Evolutionary conservation across 2,113 vertebrate genomes (phyloP), one percentile per base, ranked within the genome.

Genomic region (Danionella cerebrum): DNA sequence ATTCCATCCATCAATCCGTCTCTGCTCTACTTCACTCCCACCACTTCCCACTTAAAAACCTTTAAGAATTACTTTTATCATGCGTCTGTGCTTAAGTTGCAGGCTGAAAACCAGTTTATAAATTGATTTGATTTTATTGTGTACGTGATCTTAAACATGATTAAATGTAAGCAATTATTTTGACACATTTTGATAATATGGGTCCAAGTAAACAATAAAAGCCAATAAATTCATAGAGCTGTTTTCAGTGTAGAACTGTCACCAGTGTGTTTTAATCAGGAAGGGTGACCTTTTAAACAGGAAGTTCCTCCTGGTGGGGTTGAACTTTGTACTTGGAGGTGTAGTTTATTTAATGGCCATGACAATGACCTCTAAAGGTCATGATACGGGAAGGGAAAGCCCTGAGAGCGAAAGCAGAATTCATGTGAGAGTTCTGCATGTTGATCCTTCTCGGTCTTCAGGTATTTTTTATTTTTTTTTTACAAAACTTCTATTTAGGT

Each of bases 241-340:
- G 48, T 60, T 36, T n/a, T n/a, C n/a, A n/a, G n/a, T n/a, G n/a
- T n/a, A n/a, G n/a, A n/a, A 65, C 12, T 44, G 29, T n/a, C n/a
- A n/a, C n/a, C 19, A n/a, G 24, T 21, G n/a, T 44, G n/a, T 55
- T 48, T 36, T 6, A 2, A 21, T 5, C 69, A 71, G 69, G 60
- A 71, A 65, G 60, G 19, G 69, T 47, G 18, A 62, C 55, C 38
- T 51, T 10, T 21, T 24, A 16, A 33, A 67, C 62, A 67, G 72
- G 72, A 74, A 74, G 52, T 60, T 41, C 19, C 58, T 66, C 29
- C 44, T 33, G 62, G 44, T 16, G n/a, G 21, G 51, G 39, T 10
- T 3, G 38, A 29, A 70, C 67, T 47, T 70, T 66, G 67, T 70
- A 50, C 24, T 11, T 65, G 38, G 22, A 16, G 4, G 4, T 31